phyloP scores from a whole-genome alignment of 2,113 vertebrate species.

The Heterotilapia buettikoferi region DNA sequence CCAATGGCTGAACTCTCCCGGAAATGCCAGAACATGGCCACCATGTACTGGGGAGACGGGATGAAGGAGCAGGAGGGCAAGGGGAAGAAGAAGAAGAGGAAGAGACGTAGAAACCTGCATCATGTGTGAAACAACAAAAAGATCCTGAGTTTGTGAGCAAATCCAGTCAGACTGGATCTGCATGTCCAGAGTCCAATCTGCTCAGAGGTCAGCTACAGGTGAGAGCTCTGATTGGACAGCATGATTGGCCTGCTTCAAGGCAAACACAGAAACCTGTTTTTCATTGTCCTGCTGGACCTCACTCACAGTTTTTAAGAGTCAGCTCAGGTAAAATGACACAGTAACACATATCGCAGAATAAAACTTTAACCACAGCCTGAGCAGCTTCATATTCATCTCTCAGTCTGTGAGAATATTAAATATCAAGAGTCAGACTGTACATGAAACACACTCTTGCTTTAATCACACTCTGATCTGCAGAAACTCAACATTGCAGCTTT shows the following conservation, averaged over 20 bases:
- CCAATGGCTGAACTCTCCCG: conserved; percentile 25
- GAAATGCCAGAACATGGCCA: neutral
- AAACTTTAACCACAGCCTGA: no score
- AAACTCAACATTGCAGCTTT: neutral
- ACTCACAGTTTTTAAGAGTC: no score
- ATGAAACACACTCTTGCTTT: neutral
- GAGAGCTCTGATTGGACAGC: neutral
- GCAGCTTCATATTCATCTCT: no score
- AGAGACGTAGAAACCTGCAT: neutral
- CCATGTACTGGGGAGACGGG: neutral
- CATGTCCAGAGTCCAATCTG: no score
- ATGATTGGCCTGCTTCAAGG: neutral
- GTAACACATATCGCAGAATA: no score
- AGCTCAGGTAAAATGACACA: no score
- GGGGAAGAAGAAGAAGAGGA: neutral
- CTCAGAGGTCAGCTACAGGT: no score
- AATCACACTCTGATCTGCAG: neutral
- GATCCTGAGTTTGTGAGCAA: neutral
- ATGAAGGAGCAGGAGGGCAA: neutral
- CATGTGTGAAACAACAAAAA: neutral
- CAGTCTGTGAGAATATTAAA: no score
- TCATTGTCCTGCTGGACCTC: no score
- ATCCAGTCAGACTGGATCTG: neutral
- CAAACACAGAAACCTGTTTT: neutral
- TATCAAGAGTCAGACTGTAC: no score